Conservation (phyloP, 2,113 vertebrate species). For the Oryzias woworae region DNA sequence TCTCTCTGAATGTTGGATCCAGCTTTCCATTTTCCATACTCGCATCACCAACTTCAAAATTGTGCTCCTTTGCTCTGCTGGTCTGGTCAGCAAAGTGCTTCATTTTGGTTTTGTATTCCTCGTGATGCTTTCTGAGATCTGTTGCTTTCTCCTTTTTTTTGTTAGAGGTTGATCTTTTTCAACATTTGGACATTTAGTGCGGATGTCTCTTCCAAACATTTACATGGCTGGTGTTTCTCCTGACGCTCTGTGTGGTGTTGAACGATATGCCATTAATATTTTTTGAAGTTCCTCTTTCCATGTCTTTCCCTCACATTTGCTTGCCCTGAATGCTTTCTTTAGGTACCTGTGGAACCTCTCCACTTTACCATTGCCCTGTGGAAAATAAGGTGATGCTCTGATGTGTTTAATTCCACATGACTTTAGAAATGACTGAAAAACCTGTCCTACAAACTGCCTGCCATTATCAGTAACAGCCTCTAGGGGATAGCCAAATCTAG, state of each 20-base stretch:
- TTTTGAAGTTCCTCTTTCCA: background rate
- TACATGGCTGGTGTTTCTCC: slow-evolving; percentile 2
- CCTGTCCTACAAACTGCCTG: background rate
- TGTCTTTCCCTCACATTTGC: background rate
- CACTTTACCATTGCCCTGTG: background rate
- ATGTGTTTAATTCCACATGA: slow-evolving; percentile 2
- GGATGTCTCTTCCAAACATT: background rate
- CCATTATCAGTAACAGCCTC: slow-evolving; percentile 2
- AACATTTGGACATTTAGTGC: background rate
- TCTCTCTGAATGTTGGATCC: background rate
- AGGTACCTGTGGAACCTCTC: slow-evolving; percentile 1
- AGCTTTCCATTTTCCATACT: no score
- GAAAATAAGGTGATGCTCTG: background rate
- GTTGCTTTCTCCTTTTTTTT: no score
- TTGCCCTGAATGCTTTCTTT: background rate
- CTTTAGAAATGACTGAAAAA: background rate
- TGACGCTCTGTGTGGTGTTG: background rate
- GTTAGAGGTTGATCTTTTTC: background rate
- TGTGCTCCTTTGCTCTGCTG: background rate
- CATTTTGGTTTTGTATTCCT: background rate
- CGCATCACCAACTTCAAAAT: no score
- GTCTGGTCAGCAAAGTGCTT: background rate
- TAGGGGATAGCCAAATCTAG: background rate
- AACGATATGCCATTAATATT: background rate
- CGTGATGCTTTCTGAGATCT: background rate